Conservation (phyloP, 2,113 vertebrate species). For the Ceyx cyanopectus region DNA sequence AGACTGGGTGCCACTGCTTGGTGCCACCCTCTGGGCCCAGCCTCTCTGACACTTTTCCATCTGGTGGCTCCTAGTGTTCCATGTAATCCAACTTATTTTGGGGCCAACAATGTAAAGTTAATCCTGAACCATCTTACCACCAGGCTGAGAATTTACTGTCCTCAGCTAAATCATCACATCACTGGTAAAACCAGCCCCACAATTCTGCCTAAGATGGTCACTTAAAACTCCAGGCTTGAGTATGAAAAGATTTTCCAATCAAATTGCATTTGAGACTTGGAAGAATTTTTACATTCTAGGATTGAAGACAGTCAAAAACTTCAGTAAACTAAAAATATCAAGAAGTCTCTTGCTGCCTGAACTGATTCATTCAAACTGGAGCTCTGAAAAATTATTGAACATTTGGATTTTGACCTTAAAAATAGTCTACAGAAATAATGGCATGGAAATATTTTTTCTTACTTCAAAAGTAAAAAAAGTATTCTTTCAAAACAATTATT, state of each 20-base stretch:
- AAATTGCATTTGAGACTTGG: background rate
- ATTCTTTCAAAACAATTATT: background rate
- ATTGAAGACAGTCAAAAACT: background rate
- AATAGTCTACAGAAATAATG: background rate
- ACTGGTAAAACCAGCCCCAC: background rate
- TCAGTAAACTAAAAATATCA: background rate
- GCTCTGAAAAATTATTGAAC: background rate
- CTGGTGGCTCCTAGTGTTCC: background rate
- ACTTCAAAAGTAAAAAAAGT: background rate
- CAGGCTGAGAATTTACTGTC: background rate
- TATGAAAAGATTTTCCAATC: background rate
- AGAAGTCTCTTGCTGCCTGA: background rate
- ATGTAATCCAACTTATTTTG: background rate
- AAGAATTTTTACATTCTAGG: background rate
- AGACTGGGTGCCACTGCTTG: too few relatives aligned
- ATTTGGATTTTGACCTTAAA: slow-evolving; percentile 17
- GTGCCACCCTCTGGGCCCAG: too few relatives aligned
- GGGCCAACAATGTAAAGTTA: background rate
- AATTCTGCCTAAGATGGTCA: background rate
- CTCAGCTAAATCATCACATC: background rate
- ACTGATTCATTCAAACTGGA: background rate
- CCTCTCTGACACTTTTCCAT: too few relatives aligned
- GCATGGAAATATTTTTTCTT: background rate
- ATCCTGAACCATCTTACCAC: background rate
- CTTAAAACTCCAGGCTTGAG: background rate